Evolutionary conservation across 2,888 invertebrate genomes (phyloP).

Genomic region (Dicyrtomina minuta): DNA sequence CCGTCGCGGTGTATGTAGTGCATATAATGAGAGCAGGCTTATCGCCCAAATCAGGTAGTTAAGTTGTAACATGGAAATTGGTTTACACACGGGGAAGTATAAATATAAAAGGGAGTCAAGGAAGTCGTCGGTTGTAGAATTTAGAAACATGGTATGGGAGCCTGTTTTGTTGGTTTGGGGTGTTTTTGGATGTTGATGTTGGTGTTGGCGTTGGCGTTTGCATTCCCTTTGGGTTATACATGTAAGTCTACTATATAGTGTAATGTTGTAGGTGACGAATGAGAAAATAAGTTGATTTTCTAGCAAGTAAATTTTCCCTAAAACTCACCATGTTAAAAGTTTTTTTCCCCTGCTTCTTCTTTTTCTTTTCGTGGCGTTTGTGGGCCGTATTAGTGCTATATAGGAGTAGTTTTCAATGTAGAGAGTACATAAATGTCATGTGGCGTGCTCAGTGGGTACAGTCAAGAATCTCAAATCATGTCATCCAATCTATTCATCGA

Average conservation of each 20-base stretch:
- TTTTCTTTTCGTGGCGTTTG: too few species aligned
- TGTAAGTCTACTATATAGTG: not conserved
- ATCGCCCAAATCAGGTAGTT: not conserved
- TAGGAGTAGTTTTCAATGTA: too few species aligned
- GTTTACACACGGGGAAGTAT: slow-evolving; percentile 1
- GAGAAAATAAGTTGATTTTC: slow-evolving; percentile 25
- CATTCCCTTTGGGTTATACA: not conserved
- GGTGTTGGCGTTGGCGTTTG: not conserved
- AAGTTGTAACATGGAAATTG: slow-evolving; percentile 10
- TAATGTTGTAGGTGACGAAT: slow-evolving; percentile 20
- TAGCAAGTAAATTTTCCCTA: slow-evolving; percentile 9
- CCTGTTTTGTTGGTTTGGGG: too few species aligned
- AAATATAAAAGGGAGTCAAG: not conserved
- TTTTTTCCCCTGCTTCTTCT: not conserved
- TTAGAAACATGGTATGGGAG: not conserved
- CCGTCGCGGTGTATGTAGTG: too few species aligned
- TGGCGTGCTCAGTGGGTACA: slow-evolving; percentile 17
- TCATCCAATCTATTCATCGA: slow-evolving; percentile 7
- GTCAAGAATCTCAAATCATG: slow-evolving; percentile 25
- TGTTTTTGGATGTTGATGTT: not conserved
- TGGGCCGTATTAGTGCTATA: too few species aligned
- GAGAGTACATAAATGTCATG: slow-evolving; percentile 19
- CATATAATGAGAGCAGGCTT: not conserved
- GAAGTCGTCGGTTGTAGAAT: not conserved
- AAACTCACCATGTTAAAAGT: not conserved